Base-by-base conservation (phyloP, 2,888 invertebrate species). In the Plebejus anna region DNA sequence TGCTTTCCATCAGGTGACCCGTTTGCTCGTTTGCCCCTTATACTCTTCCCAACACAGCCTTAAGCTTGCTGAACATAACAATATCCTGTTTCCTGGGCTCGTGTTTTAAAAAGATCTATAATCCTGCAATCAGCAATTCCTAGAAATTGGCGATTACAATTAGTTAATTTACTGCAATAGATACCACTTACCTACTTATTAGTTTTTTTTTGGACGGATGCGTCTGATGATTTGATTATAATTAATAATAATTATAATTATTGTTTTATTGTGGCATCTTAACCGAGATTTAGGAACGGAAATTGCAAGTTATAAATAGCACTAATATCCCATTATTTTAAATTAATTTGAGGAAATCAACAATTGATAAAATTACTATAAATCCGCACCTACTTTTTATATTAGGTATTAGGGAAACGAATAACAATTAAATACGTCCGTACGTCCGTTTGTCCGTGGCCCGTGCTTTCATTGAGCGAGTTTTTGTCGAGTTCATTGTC, bases 401-500 rank as follows among this genome's bases (percentile, higher is more conserved):
- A 32, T 66, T 13, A 4, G 5, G 13, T 66, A 66, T 32, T 32
- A 66, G 32, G 32, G 32, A 66, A 66, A 66, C 22, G 32, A 61
- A 61, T 66, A 66, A 36, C 22, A 66, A 36, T 36, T 66, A 11
- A 66, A 32, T 13, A 66, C 66, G 66, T 61, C 32, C 32, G 66
- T 13, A 66, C 66, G 66, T 61, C 32, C 32, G 66, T 66, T 36
- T 66, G 66, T 36, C 66, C 66, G 66, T 66, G 61, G 71, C 22
- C 71, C 51, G 32, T 55, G 47, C 32, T 28, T 72, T 28, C 51
- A 28, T 42, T 47, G 61, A 61, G 72, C 72, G 42, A 11, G 47
- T 73, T 73, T 73, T 73, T 73, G 71, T 66, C 16, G 71, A 72
- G 76, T 76, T 57, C 76, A 76, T 72, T 76, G 76, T 76, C 76